These are phyloP conservation scores for Meandrina meandrites DNA, from an alignment of 92 coral and sea anemone species.

Conservation along the genomic window DNA sequence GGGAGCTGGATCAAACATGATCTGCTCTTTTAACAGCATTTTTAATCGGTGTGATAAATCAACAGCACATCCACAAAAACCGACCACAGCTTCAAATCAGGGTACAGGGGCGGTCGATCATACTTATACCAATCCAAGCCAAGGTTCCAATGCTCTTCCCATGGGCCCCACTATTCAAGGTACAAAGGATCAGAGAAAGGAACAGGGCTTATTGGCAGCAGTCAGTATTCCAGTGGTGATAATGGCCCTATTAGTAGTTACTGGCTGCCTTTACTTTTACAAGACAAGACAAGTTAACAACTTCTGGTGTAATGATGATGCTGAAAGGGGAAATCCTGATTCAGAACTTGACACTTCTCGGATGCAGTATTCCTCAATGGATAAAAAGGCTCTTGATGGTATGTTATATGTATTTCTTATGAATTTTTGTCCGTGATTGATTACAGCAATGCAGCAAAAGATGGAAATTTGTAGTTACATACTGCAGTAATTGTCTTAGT, in stretches of 20 bases:
- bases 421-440: too few species aligned
- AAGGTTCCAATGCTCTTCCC: background rate
- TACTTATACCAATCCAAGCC: background rate
- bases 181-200: too few species aligned
- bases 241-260: background rate
- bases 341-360: too few species aligned
- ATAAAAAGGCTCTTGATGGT: too few species aligned
- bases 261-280: background rate
- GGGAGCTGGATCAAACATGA: constrained; percentile 25
- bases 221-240: background rate
- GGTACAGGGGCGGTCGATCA: background rate
- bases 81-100: background rate
- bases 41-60: background rate
- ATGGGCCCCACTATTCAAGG: too few species aligned
- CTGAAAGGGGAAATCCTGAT: too few species aligned
- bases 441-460: too few species aligned
- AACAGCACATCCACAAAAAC: background rate
- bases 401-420: too few species aligned
- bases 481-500: too few species aligned
- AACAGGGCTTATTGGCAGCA: too few species aligned
- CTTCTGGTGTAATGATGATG: background rate
- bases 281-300: background rate
- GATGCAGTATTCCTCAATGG: too few species aligned
- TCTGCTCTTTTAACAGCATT: constrained; percentile 33
- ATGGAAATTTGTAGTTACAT: too few species aligned